Conservation (phyloP, 2,113 vertebrate genomes). For the Triplophysa rosa region DNA sequence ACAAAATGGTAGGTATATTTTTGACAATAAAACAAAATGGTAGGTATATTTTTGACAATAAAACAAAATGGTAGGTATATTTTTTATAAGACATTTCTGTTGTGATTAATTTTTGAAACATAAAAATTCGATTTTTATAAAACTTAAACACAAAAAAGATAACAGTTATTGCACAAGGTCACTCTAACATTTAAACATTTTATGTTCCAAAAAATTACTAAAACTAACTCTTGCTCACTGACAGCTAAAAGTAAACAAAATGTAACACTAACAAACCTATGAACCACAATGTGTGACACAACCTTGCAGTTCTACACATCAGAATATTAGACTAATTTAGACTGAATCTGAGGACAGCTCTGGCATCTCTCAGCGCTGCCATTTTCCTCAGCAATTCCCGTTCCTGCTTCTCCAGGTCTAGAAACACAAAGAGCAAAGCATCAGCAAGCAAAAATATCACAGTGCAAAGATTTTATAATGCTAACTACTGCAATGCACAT, state of each 20-base stretch:
- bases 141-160: too few relatives aligned
- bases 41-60: too few relatives aligned
- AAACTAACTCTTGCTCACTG: too few relatives aligned
- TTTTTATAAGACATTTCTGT: not conserved
- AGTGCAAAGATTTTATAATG: not conserved
- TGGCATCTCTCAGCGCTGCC: slow-evolving; percentile 37
- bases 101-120: too few relatives aligned
- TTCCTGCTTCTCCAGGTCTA: slow-evolving; percentile 44
- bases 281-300: too few relatives aligned
- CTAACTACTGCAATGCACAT: too few relatives aligned
- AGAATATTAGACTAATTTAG: not conserved
- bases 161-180: too few relatives aligned
- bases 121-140: too few relatives aligned
- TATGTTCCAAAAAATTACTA: too few relatives aligned
- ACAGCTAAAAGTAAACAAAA: not conserved
- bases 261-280: not conserved
- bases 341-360: slow-evolving; percentile 13
- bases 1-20: not conserved
- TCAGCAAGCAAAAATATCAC: not conserved
- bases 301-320: not conserved
- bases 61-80: not conserved
- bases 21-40: too few relatives aligned
- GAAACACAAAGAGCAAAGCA: not conserved
- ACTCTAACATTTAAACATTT: too few relatives aligned
- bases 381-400: slow-evolving; percentile 31